Conservation (phyloP, 1,140 invertebrate genomes). For the Monomorium pharaonis region DNA sequence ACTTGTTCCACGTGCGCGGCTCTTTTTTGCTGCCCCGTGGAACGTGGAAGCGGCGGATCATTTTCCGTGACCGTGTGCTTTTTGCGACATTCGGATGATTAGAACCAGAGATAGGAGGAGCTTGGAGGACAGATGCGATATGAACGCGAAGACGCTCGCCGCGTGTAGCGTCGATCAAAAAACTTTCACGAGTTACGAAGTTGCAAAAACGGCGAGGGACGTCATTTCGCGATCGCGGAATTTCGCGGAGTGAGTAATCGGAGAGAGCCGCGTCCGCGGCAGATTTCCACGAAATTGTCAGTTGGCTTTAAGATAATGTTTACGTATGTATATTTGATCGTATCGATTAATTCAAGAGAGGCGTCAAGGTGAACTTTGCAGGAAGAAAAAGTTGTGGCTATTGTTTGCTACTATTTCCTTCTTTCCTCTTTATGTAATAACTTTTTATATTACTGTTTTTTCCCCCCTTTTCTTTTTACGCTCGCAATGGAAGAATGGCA, state of each 20-base stretch:
- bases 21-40: constrained; percentile 11
- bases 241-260: background rate
- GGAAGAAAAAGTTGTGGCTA: background rate
- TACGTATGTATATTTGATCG: background rate
- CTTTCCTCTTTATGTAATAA: background rate
- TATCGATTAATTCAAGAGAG: background rate
- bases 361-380: background rate
- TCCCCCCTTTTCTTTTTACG: too few species aligned
- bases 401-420: background rate
- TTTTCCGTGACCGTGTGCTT: constrained; percentile 60
- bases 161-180: constrained; percentile 1
- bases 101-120: constrained; percentile 51
- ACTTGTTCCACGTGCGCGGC: constrained; percentile 50
- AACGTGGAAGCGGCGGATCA: constrained; percentile 36
- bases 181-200: background rate
- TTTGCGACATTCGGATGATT: constrained; percentile 54
- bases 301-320: background rate
- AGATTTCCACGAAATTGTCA: background rate
- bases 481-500: background rate
- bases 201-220: constrained; percentile 9
- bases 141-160: constrained; percentile 34
- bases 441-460: too few species aligned
- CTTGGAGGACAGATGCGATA: constrained; percentile 29
- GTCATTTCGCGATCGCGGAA: constrained; percentile 8
- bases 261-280: background rate